phyloP scores from a whole-genome alignment of 2,888 invertebrate genomes.

The Scaptomyza reducta region DNA sequence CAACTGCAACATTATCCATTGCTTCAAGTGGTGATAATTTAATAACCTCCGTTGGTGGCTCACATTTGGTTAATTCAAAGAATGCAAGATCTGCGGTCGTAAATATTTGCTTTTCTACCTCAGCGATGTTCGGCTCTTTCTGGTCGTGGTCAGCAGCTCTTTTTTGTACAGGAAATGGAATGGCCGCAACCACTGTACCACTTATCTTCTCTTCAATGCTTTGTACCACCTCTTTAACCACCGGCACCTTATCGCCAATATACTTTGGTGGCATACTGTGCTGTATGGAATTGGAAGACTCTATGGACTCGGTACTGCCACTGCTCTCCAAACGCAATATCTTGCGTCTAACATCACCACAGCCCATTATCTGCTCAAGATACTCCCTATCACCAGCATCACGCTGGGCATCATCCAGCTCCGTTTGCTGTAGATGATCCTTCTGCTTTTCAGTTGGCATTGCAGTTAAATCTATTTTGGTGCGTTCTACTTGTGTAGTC shows the following conservation, averaged over 20 bases:
- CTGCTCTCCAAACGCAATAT: slow-evolving; percentile 85
- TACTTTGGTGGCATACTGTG: slow-evolving; percentile 52
- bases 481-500: slow-evolving; percentile 59
- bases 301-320: slow-evolving; percentile 63
- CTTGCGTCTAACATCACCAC: slow-evolving; percentile 86
- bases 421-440: slow-evolving; percentile 17
- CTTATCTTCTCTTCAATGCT: slow-evolving; percentile 85
- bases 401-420: slow-evolving; percentile 30
- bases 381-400: slow-evolving; percentile 71
- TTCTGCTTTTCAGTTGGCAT: slow-evolving; percentile 6
- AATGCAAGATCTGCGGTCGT: slow-evolving; percentile 69
- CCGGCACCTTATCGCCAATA: slow-evolving; percentile 81
- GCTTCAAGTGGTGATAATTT: slow-evolving; percentile 69
- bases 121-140: slow-evolving; percentile 56
- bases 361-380: slow-evolving; percentile 77
- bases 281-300: slow-evolving; percentile 29
- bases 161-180: slow-evolving; percentile 78
- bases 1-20: slow-evolving; percentile 44
- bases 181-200: slow-evolving; percentile 69
- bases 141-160: slow-evolving; percentile 61
- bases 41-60: slow-evolving; percentile 60
- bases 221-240: slow-evolving; percentile 86
- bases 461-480: slow-evolving; percentile 58
- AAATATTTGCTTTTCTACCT: slow-evolving; percentile 76
- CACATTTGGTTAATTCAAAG: slow-evolving; percentile 57